Evolutionary conservation across 2,888 invertebrate species (phyloP).

Genomic region (Dinocampus coccinellae): DNA sequence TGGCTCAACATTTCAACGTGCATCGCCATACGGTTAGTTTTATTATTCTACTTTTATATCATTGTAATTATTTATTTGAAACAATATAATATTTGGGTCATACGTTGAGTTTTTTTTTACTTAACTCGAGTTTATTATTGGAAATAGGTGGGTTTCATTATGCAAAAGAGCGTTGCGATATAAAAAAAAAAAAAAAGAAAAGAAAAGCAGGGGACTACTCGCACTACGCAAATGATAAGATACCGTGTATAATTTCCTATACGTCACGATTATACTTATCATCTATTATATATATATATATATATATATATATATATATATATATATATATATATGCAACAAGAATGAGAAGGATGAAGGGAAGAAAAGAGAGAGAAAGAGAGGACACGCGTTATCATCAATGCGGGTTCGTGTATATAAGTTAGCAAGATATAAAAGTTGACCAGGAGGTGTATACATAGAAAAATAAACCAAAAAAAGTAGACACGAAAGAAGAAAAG

Average conservation of each 20-base stretch:
- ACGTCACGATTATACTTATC: constrained; percentile 47
- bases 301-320: no score
- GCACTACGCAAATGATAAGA: constrained; percentile 47
- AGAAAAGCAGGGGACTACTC: constrained; percentile 45
- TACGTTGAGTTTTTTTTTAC: neutral
- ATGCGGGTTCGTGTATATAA: constrained; percentile 29
- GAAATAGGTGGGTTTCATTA: constrained; percentile 6
- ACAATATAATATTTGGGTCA: neutral
- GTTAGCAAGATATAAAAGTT: neutral
- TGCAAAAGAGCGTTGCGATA: constrained; percentile 32
- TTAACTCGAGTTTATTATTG: neutral
- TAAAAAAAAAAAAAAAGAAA: constrained; percentile 46
- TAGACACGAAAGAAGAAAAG: neutral
- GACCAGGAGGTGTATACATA: neutral
- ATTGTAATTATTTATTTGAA: neutral
- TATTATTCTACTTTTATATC: neutral
- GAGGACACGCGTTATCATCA: constrained; percentile 18
- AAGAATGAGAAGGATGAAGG: neutral
- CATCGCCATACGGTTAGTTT: constrained; percentile 81
- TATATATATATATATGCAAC: neutral
- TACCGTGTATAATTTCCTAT: constrained; percentile 47
- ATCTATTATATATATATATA: constrained; percentile 11
- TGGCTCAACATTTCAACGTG: constrained; percentile 81
- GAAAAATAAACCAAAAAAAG: neutral
- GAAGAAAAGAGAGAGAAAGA: no score